A percentile compares a stretch with the other conserved stretches of the same genome.
These are phyloP conservation scores for Pongo abelii DNA, from an alignment of 2,113 vertebrate genomes.

Conservation along the genomic window DNA sequence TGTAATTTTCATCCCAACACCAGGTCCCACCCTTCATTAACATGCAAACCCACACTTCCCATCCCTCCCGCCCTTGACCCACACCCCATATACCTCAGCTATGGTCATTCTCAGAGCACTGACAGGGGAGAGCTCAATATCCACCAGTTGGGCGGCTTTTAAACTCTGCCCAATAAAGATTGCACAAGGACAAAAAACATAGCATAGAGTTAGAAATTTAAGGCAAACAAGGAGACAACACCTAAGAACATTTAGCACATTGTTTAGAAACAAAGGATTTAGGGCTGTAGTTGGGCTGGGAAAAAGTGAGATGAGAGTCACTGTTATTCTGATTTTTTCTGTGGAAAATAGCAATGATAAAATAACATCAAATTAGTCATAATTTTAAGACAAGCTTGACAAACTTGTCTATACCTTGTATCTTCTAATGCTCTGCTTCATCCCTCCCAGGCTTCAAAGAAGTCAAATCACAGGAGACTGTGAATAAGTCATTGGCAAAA, in stretches of 20 bases:
- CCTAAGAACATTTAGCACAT: slow-evolving; percentile 60
- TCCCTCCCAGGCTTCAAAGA: not conserved
- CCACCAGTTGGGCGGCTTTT: slow-evolving; percentile 97
- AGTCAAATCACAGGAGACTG: slow-evolving; percentile 5
- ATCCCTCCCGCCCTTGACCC: slow-evolving; percentile 49
- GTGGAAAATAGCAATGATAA: slow-evolving; percentile 19
- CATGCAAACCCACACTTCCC: slow-evolving; percentile 63
- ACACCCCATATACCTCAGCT: slow-evolving; percentile 92
- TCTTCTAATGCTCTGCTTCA: slow-evolving; percentile 2
- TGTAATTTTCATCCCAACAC: not conserved
- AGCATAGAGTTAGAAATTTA: slow-evolving; percentile 83
- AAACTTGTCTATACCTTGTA: not conserved
- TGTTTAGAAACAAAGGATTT: slow-evolving; percentile 36
- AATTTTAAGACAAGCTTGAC: slow-evolving; percentile 34
- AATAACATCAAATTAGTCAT: slow-evolving; percentile 14
- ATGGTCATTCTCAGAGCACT: slow-evolving; percentile 99
- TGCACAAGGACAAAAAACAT: slow-evolving; percentile 82
- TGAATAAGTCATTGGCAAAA: slow-evolving; percentile 4
- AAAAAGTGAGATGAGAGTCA: slow-evolving; percentile 7
- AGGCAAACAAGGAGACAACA: slow-evolving; percentile 64
- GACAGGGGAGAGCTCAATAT: slow-evolving; percentile 98
- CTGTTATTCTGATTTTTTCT: not conserved
- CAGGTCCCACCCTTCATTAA: slow-evolving; percentile 30
- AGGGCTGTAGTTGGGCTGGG: not conserved
- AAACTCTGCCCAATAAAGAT: slow-evolving; percentile 90